Evolutionary conservation across 2,888 invertebrate genomes (phyloP), one percentile per base, ranked within the genome.

Genomic region (Patella ulyssiponensis): DNA sequence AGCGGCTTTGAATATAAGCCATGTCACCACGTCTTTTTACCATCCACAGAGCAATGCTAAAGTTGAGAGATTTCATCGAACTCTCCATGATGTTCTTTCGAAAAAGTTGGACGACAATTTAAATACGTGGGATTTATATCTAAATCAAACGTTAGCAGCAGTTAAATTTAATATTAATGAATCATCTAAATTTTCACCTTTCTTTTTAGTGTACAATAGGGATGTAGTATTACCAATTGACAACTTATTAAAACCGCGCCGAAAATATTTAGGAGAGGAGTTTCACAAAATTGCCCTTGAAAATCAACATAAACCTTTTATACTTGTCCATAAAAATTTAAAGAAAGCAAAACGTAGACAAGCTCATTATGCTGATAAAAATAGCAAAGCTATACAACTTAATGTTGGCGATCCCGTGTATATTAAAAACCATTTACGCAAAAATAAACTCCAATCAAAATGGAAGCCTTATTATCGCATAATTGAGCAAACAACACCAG

Each of bases 391-490:
- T 14, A 20, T 53, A 3, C n/a, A 52, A 9, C 44, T 77, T 44
- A 15, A 77, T 15, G 64, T 81, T 20, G 77, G 79, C 54, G 77
- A 77, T 27, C 77, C 77, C 2, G 79, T 79, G 23, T 79, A 77
- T 23, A 54, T 53, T 3, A 81, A 81, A 23, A 77, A 76, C n/a
- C 75, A 81, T 27, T 14, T 15, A 12, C 56, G 51, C 53, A 69
- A 56, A 17, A 74, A 15, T 14, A 81, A 79, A 20, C 51, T 81
- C 27, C 54, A 77, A 11, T 44, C 52, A 9, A 77, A 71, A 64
- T 81, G 77, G 79, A 33, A 71, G 33, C 79, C 77, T 2, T 81
- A 75, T 70, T 79, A 74, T 33, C 54, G 79, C 5, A 72, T 79
- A n/a, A 74, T 75, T 23, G 73, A 81, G 23, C 74, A 76, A 15